These are phyloP conservation scores for Argyrosomus regius DNA, from an alignment of 2,797 vertebrate genomes.

Conservation along the genomic window DNA sequence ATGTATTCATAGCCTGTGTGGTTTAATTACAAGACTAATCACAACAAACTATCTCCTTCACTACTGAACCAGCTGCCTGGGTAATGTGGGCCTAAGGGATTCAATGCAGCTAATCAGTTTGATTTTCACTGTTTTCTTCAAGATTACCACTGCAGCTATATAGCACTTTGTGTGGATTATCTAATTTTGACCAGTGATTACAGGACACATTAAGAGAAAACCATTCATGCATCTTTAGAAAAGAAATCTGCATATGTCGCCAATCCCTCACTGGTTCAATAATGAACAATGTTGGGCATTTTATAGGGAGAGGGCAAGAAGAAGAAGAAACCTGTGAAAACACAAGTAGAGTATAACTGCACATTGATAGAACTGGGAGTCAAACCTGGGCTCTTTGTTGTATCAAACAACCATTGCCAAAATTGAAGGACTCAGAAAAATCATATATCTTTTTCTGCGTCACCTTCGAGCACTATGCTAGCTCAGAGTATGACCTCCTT, in stretches of 20 bases:
- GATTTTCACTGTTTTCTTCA: constrained; percentile 46
- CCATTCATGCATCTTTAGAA: constrained; percentile 5
- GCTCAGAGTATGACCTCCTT: constrained; percentile 41
- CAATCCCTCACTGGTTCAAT: not conserved
- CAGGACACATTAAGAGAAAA: constrained; percentile 23
- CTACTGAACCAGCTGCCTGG: constrained; percentile 63
- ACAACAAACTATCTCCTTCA: constrained; percentile 82
- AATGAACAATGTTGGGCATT: not conserved
- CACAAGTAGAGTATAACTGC: not conserved
- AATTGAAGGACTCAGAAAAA: constrained; percentile 33
- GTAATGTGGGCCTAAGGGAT: constrained; percentile 68
- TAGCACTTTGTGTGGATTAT: constrained; percentile 29
- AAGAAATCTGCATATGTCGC: not conserved
- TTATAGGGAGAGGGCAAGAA: not conserved
- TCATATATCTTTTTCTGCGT: constrained; percentile 34
- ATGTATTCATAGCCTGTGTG: constrained; percentile 80
- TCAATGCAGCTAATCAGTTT: constrained; percentile 74
- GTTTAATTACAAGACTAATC: constrained; percentile 84
- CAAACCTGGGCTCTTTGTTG: not conserved
- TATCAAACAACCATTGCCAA: not conserved
- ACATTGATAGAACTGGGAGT: not conserved
- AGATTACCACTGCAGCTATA: constrained; percentile 54
- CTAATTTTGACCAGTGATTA: constrained; percentile 49
- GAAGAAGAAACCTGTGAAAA: constrained; percentile 8
- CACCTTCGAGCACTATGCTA: constrained; percentile 40